phyloP scores from a whole-genome alignment of 2,797 vertebrate species.

The Linurgus olivaceus region DNA sequence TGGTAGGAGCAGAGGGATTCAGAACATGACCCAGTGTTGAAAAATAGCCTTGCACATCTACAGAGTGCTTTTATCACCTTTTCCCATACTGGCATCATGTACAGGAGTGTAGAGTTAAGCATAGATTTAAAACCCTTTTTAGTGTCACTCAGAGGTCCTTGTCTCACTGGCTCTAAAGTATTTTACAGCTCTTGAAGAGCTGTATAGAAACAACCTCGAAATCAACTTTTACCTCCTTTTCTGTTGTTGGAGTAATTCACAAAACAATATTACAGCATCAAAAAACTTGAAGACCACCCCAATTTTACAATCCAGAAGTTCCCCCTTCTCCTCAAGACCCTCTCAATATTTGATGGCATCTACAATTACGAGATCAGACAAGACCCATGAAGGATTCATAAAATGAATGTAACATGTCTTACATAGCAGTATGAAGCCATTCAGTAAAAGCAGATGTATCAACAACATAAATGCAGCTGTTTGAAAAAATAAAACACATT shows the following conservation, averaged over 20 bases:
- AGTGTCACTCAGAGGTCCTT: neutral
- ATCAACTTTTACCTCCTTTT: neutral
- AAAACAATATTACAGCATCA: neutral
- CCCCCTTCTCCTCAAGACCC: neutral
- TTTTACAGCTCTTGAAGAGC: neutral
- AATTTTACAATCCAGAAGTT: neutral
- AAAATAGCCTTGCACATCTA: neutral
- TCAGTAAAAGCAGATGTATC: neutral
- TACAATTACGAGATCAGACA: neutral
- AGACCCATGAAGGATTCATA: neutral
- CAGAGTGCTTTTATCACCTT: neutral
- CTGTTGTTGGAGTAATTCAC: neutral
- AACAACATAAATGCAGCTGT: neutral
- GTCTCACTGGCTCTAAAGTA: neutral
- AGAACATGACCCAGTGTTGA: neutral
- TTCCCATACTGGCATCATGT: accelerated
- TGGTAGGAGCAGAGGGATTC: neutral
- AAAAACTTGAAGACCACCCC: neutral
- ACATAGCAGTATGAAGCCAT: neutral
- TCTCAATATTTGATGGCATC: neutral
- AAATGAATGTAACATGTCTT: neutral
- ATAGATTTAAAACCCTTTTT: neutral
- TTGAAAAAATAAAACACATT: neutral
- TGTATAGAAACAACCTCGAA: neutral
- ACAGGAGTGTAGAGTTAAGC: neutral